phyloP scores from a whole-genome alignment of 2,888 invertebrate genomes.

The Lithosia quadra region DNA sequence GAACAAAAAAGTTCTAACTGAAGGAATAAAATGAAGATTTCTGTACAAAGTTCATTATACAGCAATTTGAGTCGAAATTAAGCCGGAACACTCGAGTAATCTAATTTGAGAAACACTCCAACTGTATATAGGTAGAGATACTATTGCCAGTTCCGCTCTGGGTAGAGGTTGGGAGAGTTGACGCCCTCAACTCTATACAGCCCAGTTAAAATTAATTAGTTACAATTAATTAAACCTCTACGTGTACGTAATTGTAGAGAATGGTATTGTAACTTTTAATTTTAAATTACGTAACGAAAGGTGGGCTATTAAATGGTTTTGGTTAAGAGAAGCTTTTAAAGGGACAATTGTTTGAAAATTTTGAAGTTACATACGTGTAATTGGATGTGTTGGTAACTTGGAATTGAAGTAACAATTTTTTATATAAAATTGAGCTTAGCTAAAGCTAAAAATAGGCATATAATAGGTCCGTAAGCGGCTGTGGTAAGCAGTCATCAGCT shows the following conservation, averaged over 20 bases:
- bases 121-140: slow-evolving; percentile 23
- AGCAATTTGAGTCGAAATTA: slow-evolving; percentile 55
- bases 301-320: slow-evolving; percentile 11
- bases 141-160: not conserved
- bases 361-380: not conserved
- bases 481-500: too few relatives aligned
- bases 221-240: slow-evolving; percentile 43
- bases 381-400: not conserved
- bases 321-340: slow-evolving; percentile 9
- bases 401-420: not conserved
- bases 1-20: slow-evolving; percentile 22
- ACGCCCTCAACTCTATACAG: slow-evolving; percentile 44
- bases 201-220: slow-evolving; percentile 45
- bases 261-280: slow-evolving; percentile 42
- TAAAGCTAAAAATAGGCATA: too few relatives aligned
- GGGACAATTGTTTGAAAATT: slow-evolving; percentile 1
- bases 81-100: slow-evolving; percentile 49
- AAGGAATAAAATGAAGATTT: slow-evolving; percentile 28
- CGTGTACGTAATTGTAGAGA: slow-evolving; percentile 34
- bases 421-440: too few relatives aligned
- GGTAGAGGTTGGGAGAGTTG: slow-evolving; percentile 27
- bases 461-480: too few relatives aligned
- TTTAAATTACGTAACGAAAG: slow-evolving; percentile 20
- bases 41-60: slow-evolving; percentile 51
- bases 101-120: slow-evolving; percentile 48